Conservation (phyloP, 2,113 vertebrate species). For the Aptenodytes patagonicus region DNA sequence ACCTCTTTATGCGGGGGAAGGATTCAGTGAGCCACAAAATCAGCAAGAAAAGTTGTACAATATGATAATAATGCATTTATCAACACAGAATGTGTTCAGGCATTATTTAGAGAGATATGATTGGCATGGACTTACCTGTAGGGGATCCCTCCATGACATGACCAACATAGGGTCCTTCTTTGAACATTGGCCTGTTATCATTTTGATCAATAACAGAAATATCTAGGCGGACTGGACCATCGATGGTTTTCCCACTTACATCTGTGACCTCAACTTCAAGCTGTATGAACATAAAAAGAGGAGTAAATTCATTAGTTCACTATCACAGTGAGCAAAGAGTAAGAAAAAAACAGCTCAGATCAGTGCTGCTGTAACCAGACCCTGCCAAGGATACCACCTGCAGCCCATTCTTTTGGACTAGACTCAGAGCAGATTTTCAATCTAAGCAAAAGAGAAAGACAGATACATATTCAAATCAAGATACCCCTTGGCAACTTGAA, state of each 20-base stretch:
- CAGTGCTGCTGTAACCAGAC: background rate
- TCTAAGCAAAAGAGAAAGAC: background rate
- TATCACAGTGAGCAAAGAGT: background rate
- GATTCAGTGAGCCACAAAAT: background rate
- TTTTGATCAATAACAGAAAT: slow-evolving; percentile 94
- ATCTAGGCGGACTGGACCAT: slow-evolving; percentile 82
- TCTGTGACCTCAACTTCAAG: slow-evolving; percentile 90
- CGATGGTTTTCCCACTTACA: slow-evolving; percentile 78
- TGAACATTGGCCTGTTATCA: slow-evolving; percentile 94
- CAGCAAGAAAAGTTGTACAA: background rate
- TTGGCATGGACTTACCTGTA: slow-evolving; percentile 77
- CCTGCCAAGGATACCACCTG: background rate
- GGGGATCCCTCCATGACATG: slow-evolving; percentile 94
- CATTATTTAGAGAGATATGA: accelerated
- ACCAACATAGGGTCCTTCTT: slow-evolving; percentile 86
- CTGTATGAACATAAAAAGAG: slow-evolving; percentile 62
- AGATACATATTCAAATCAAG: background rate
- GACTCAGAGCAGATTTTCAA: background rate
- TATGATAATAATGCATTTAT: accelerated
- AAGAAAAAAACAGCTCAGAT: background rate
- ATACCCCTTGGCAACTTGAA: background rate
- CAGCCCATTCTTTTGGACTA: background rate
- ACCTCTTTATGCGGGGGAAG: accelerated
- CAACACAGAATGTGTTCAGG: no score
- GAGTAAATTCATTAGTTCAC: background rate